These are phyloP conservation scores for Caenorhabditis tropicalis DNA, from an alignment of 1,140 invertebrate species.

Conservation along the genomic window DNA sequence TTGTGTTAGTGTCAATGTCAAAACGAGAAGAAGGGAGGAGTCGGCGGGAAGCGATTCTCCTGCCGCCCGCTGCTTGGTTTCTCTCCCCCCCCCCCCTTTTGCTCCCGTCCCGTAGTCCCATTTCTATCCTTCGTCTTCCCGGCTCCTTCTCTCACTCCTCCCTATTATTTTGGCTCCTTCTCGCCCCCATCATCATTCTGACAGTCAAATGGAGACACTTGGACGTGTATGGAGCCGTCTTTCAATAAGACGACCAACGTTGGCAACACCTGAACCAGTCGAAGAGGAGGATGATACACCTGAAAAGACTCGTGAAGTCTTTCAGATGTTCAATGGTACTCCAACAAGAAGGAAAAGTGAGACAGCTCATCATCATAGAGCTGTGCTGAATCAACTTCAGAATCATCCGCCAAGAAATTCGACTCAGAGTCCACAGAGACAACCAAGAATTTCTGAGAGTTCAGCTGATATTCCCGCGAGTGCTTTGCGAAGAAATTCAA, in stretches of 20 bases:
- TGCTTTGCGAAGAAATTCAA: not conserved
- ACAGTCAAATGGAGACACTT: conserved; percentile 37
- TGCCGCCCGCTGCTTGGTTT: conserved; percentile 5
- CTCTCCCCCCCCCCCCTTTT: not conserved
- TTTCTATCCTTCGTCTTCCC: conserved; percentile 4
- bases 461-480: not conserved
- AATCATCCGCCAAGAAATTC: not conserved
- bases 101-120: not conserved
- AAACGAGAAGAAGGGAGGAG: conserved; percentile 10
- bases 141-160: not conserved
- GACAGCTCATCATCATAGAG: not conserved
- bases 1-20: conserved; percentile 43
- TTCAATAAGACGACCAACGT: conserved; percentile 21
- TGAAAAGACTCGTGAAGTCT: conserved; percentile 47
- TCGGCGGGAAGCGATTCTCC: not conserved
- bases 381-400: not conserved
- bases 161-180: conserved; percentile 22
- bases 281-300: conserved; percentile 42
- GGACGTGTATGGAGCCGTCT: conserved; percentile 47
- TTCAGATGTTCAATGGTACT: conserved; percentile 48
- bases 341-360: conserved; percentile 18
- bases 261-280: not conserved
- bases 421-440: conserved; percentile 5
- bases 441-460: conserved; percentile 17
- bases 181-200: not conserved